A percentile compares a stretch with the other conserved stretches of the same genome.
phyloP scores from a whole-genome alignment of 2,888 invertebrate genomes.

The Seira sanloemensis region DNA sequence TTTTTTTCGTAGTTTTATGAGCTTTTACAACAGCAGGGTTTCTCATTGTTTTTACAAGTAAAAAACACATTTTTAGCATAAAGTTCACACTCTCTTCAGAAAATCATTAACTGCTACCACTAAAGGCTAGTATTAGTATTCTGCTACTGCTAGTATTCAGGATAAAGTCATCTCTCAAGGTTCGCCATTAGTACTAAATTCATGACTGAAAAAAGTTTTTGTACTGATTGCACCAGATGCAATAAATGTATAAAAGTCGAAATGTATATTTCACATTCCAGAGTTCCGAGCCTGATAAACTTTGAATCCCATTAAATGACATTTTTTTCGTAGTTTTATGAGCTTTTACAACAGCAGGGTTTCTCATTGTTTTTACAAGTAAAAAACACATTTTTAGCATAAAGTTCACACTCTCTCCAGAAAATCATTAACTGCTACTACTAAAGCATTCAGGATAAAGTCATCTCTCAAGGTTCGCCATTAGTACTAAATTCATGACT shows the following conservation, averaged over 20 bases:
- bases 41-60: slow-evolving; percentile 43
- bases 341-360: slow-evolving; percentile 49
- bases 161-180: too few species aligned
- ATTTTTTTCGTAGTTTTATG: slow-evolving; percentile 62
- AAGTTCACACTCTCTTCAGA: too few species aligned
- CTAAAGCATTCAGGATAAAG: not conserved
- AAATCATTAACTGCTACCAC: not conserved
- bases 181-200: too few species aligned
- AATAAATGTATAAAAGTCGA: slow-evolving; percentile 39
- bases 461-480: too few species aligned
- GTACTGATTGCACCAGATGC: not conserved
- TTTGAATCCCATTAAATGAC: slow-evolving; percentile 46
- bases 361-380: slow-evolving; percentile 43
- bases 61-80: slow-evolving; percentile 30
- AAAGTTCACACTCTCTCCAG: too few species aligned
- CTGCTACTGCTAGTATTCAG: too few species aligned
- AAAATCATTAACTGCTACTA: not conserved
- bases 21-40: slow-evolving; percentile 50
- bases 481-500: not conserved
- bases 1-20: slow-evolving; percentile 61
- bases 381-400: slow-evolving; percentile 29
- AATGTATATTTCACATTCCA: too few species aligned
- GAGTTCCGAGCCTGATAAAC: too few species aligned
- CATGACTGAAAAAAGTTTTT: not conserved
- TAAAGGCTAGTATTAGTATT: too few species aligned